These are phyloP conservation scores for Prosopocoilus inquinatus DNA, from an alignment of 2,888 invertebrate species.

Conservation along the genomic window DNA sequence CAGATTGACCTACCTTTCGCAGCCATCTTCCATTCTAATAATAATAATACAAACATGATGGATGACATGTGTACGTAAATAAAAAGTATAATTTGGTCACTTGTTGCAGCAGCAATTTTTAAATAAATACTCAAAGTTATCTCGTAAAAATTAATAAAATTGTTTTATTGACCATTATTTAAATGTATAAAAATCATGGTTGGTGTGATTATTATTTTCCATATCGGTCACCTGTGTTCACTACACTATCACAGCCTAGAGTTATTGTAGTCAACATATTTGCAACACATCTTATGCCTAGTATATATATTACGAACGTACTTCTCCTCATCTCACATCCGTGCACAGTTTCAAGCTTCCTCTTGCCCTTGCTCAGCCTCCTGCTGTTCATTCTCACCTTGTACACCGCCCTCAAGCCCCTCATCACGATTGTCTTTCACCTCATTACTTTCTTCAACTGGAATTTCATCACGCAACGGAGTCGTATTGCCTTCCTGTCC, in stretches of 20 bases:
- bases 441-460: conserved; percentile 1
- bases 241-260: conserved; percentile 46
- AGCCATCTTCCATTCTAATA: conserved; percentile 20
- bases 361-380: conserved; percentile 5
- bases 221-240: conserved; percentile 47
- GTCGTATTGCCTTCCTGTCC: conserved; percentile 33
- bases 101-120: not conserved
- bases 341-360: conserved; percentile 1
- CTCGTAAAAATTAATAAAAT: conserved; percentile 26
- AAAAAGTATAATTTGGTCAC: not conserved
- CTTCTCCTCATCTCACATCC: not conserved
- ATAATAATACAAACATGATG: not conserved
- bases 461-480: conserved; percentile 34
- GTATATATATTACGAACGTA: no score
- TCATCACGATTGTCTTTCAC: conserved; percentile 2
- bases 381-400: conserved; percentile 3
- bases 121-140: conserved; percentile 19
- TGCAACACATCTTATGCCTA: conserved; percentile 30
- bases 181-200: conserved; percentile 27
- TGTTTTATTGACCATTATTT: conserved; percentile 23
- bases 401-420: not conserved
- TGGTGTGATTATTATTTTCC: conserved; percentile 18
- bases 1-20: conserved; percentile 53
- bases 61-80: not conserved
- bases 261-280: conserved; percentile 33